phyloP scores from a whole-genome alignment of 2,888 invertebrate genomes.

The Cynaeus angustus region DNA sequence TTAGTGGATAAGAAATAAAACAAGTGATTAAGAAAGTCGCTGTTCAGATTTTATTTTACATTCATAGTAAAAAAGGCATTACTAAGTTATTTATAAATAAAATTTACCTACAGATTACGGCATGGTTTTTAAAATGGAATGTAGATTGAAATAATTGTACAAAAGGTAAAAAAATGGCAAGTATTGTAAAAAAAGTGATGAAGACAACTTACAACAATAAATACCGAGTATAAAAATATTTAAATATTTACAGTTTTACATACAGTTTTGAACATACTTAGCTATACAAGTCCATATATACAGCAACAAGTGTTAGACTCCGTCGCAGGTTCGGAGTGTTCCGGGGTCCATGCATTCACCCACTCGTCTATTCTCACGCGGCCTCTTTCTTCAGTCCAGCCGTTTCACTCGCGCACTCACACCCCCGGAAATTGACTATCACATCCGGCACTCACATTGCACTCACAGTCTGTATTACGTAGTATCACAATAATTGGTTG shows the following conservation, averaged over 20 bases:
- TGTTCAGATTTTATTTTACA: constrained; percentile 52
- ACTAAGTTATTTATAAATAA: constrained; percentile 54
- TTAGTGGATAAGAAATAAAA: constrained; percentile 43
- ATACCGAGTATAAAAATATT: constrained; percentile 63
- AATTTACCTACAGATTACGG: constrained; percentile 44
- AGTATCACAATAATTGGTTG: constrained; percentile 67
- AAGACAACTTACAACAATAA: constrained; percentile 62
- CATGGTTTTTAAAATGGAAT: constrained; percentile 42
- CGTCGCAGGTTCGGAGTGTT: constrained; percentile 59
- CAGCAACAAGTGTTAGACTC: constrained; percentile 65
- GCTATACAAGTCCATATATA: constrained; percentile 67
- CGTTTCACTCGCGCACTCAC: constrained; percentile 51
- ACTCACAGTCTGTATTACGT: constrained; percentile 67
- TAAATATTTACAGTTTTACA: constrained; percentile 65
- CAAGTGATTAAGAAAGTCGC: constrained; percentile 43
- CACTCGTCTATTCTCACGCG: constrained; percentile 43
- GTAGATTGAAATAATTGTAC: constrained; percentile 31
- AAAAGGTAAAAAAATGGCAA: constrained; percentile 53
- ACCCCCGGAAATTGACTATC: constrained; percentile 63
- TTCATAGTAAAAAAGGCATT: constrained; percentile 56
- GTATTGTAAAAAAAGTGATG: constrained; percentile 50
- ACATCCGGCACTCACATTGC: constrained; percentile 65
- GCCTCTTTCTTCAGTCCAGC: constrained; percentile 43
- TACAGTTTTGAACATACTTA: constrained; percentile 63
- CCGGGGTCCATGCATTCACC: constrained; percentile 56